Evolutionary conservation across 2,797 vertebrate species (phyloP), one percentile per base, ranked within the genome.

Genomic region (Poecilia gillii): DNA sequence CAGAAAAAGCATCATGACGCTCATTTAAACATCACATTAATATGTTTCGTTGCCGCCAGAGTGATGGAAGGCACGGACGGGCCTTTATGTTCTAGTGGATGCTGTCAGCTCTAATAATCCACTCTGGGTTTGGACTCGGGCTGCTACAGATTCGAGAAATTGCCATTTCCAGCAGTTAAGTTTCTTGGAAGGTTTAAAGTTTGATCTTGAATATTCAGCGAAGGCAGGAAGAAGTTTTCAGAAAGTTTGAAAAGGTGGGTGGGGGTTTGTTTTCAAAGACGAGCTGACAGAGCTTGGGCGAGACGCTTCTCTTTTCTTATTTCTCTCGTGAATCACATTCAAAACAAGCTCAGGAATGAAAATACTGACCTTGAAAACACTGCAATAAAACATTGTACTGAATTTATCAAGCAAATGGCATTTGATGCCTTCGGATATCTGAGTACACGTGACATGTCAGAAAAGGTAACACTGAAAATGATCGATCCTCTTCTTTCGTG

Each of bases 31-130:
- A 46, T 41, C 62, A 76, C 46, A 68, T 51, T 68, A 76, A 76
- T 33, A 76, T 49, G 62, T 76, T 49, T n/a, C 8, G 45, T 39
- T 51, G 59, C 62, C 7, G 55, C 46, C 41, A 47, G 70, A 16
- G 1, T 73, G 55, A 73, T 73, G 70, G 77, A 47, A 72, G 31
- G 43, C 28, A 59, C 31, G 16, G 74, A 78, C 47, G 53, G 25
- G 41, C 70, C 46, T 73, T 73, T 59, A 73, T 59, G 72, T 9
- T 77, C 51, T 59, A 47, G 43, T 45, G 6, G 70, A 47, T 59
- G 70, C 76, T 62, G 77, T 64, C 71, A 62, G 36, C 70, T 78
- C 55, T 59, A 25, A 78, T 73, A 72, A 73, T 64, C 55, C 25
- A 62, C 70, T 41, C 59, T 45, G 20, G 41, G 33, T 49, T 73